These are phyloP conservation scores for Zaprionus bogoriensis DNA, from an alignment of 2,888 invertebrate species.

Conservation along the genomic window DNA sequence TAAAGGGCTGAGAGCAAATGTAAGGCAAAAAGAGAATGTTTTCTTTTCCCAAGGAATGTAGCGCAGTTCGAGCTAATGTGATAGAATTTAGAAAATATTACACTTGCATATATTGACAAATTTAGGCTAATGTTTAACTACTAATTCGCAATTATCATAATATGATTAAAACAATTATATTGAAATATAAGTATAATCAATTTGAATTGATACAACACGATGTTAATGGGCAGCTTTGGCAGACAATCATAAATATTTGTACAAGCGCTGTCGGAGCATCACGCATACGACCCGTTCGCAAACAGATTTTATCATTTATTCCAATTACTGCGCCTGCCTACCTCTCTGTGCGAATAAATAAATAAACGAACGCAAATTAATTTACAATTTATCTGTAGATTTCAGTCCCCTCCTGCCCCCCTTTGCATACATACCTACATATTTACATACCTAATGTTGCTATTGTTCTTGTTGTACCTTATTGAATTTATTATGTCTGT, in stretches of 20 bases:
- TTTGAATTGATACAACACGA: neutral
- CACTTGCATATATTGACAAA: too few species aligned
- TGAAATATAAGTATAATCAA: neutral
- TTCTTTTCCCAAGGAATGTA: too few species aligned
- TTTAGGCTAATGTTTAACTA: neutral
- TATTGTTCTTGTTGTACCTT: slow-evolving; percentile 24
- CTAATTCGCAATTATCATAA: neutral
- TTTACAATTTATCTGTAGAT: too few species aligned
- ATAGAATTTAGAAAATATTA: too few species aligned
- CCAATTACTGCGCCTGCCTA: neutral
- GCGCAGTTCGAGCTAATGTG: too few species aligned
- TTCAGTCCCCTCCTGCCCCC: too few species aligned
- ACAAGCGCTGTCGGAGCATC: slow-evolving; percentile 4
- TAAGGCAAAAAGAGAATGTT: slow-evolving; percentile 4
- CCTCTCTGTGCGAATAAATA: slow-evolving; percentile 8
- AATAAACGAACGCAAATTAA: slow-evolving; percentile 15
- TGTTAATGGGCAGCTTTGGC: slow-evolving; percentile 1
- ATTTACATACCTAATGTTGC: slow-evolving; percentile 2
- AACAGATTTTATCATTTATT: neutral
- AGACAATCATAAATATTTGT: neutral
- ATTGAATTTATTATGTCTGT: slow-evolving; percentile 16
- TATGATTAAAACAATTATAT: too few species aligned
- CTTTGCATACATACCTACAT: slow-evolving; percentile 23
- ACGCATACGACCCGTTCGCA: slow-evolving; percentile 5
- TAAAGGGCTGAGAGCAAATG: slow-evolving; percentile 32